Conservation (phyloP, 2,113 vertebrate genomes). For the Picathartes gymnocephalus region DNA sequence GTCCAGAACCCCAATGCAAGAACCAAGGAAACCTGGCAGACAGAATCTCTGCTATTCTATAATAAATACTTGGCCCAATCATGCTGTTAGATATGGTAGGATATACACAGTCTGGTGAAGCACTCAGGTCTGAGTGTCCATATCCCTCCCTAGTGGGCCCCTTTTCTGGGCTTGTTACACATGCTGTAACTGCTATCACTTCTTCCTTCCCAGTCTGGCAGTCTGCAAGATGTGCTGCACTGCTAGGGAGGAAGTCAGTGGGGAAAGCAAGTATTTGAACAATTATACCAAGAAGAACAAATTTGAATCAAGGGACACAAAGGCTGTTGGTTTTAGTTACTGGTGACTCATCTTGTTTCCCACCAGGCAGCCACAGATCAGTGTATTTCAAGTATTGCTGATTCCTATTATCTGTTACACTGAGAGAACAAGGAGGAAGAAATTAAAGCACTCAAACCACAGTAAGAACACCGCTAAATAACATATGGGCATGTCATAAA, state of each 20-base stretch:
- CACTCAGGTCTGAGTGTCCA: background rate
- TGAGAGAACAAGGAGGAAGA: background rate
- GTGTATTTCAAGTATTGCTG: conserved; percentile 19
- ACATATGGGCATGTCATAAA: background rate
- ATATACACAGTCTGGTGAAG: background rate
- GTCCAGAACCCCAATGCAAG: background rate
- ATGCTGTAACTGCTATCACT: background rate
- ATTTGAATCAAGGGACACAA: background rate
- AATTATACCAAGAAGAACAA: background rate
- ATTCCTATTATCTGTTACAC: background rate
- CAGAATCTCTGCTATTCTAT: background rate
- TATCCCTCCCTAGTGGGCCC: background rate
- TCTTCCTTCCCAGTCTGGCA: background rate
- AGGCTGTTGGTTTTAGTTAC: conserved; percentile 19
- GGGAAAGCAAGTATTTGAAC: background rate
- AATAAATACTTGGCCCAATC: background rate
- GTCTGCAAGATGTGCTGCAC: background rate
- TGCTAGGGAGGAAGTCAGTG: background rate
- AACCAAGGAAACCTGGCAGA: background rate
- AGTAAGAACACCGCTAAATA: background rate
- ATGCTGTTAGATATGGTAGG: background rate
- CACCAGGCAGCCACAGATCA: conserved; percentile 16
- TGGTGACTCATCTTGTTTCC: conserved; percentile 24
- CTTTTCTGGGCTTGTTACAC: background rate
- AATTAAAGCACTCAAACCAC: background rate